A percentile compares a stretch with the other conserved stretches of the same genome.
Conservation (phyloP, 1,140 invertebrate genomes). For the Euwallacea similis region DNA sequence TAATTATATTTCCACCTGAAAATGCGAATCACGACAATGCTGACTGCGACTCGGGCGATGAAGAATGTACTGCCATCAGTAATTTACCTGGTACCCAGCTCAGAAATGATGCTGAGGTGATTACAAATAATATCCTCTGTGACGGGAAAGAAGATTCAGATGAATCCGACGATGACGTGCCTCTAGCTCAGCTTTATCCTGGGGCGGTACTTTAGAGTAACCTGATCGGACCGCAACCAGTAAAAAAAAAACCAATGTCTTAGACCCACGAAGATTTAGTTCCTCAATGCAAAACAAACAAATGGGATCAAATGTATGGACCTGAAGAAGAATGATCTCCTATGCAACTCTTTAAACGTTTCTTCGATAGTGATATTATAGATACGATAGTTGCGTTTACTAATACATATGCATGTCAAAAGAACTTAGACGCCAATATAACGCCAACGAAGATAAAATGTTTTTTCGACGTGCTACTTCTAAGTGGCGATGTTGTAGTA, state of each 20-base stretch:
- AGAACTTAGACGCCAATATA: neutral
- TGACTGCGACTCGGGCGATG: too few relatives aligned
- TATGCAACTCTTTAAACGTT: neutral
- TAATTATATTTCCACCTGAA: too few relatives aligned
- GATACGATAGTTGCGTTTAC: neutral
- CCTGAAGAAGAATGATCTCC: neutral
- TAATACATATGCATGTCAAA: neutral
- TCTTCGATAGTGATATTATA: neutral
- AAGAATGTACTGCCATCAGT: constrained; percentile 27
- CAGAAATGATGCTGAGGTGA: constrained; percentile 10
- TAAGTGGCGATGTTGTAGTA: neutral
- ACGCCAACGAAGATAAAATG: neutral
- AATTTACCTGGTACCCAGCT: constrained; percentile 35
- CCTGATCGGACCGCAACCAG: too few relatives aligned
- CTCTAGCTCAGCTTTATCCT: neutral
- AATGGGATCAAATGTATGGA: neutral
- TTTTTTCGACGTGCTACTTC: neutral
- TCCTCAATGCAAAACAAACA: neutral
- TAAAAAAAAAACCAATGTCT: neutral
- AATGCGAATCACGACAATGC: too few relatives aligned
- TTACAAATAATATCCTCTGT: neutral
- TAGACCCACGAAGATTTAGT: too few relatives aligned
- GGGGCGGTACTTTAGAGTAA: too few relatives aligned
- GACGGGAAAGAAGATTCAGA: constrained; percentile 2
- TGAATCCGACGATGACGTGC: neutral